phyloP scores from a whole-genome alignment of 1,140 invertebrate genomes.

The Hesperophylax magnus region DNA sequence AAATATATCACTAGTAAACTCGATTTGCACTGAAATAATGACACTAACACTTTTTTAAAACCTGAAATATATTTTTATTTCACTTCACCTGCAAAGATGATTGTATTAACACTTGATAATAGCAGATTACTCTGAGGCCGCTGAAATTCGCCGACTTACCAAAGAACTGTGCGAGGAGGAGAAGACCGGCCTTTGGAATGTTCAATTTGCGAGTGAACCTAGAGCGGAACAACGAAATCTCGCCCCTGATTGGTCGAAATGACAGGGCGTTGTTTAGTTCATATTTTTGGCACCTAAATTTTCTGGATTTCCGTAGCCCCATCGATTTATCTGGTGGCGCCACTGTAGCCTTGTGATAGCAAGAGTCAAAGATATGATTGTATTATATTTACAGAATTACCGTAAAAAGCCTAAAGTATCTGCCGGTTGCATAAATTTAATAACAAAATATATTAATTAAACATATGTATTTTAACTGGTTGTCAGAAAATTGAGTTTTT shows the following conservation, averaged over 20 bases:
- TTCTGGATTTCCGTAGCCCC: constrained; percentile 53
- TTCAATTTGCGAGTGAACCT: constrained; percentile 72
- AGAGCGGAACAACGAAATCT: constrained; percentile 63
- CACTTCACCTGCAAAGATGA: constrained; percentile 64
- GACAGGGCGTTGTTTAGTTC: constrained; percentile 59
- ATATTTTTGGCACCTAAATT: constrained; percentile 65
- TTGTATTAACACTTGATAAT: constrained; percentile 60
- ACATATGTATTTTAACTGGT: background rate
- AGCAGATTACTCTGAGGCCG: constrained; percentile 64
- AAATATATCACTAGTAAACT: constrained; percentile 37
- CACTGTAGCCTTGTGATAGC: constrained; percentile 27
- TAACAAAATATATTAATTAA: background rate
- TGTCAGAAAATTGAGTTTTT: background rate
- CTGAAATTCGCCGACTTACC: constrained; percentile 72
- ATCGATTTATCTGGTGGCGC: constrained; percentile 44
- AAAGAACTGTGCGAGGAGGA: constrained; percentile 74
- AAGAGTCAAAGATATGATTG: constrained; percentile 26
- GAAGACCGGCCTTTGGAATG: constrained; percentile 77
- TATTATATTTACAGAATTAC: constrained; percentile 56
- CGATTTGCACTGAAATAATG: constrained; percentile 66
- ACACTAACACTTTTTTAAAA: constrained; percentile 65
- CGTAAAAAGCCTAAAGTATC: background rate
- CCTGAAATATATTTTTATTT: constrained; percentile 56
- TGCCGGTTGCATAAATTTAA: background rate
- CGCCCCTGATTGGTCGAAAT: constrained; percentile 63